These are phyloP conservation scores for Lichenostomus cassidix DNA, from an alignment of 2,113 vertebrate species.

Conservation along the genomic window DNA sequence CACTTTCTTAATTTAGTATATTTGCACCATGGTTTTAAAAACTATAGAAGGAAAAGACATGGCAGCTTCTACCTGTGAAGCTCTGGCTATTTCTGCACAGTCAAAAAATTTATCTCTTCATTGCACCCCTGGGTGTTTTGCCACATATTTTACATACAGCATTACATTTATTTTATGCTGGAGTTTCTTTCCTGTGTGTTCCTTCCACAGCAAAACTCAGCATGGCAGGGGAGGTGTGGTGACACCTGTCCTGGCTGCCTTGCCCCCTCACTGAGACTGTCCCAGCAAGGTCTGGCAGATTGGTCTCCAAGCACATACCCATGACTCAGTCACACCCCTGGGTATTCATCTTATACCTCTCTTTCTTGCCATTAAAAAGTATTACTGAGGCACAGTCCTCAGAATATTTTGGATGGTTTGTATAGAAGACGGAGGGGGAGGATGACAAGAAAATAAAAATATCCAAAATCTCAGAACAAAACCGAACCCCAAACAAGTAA, in stretches of 20 bases:
- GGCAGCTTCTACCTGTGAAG: background rate
- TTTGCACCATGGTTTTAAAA: background rate
- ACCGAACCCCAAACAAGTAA: background rate
- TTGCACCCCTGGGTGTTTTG: background rate
- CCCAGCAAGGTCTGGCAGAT: background rate
- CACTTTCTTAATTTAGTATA: background rate
- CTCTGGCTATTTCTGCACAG: background rate
- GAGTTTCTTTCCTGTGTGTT: background rate
- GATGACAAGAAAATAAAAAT: background rate
- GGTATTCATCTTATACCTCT: background rate
- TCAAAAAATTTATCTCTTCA: background rate
- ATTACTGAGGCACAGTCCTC: background rate
- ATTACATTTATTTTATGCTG: background rate
- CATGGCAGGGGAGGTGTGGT: background rate
- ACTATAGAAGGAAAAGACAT: background rate
- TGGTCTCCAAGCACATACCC: background rate
- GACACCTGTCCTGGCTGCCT: background rate
- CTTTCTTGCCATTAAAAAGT: background rate
- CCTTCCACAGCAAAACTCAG: background rate
- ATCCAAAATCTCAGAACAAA: background rate
- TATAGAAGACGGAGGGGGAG: accelerated
- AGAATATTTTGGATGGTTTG: background rate
- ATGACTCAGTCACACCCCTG: background rate
- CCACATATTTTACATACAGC: background rate
- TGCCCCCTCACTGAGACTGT: background rate